Evolutionary conservation across 2,888 invertebrate genomes (phyloP).

Genomic region (Leptodirus hochenwartii): DNA sequence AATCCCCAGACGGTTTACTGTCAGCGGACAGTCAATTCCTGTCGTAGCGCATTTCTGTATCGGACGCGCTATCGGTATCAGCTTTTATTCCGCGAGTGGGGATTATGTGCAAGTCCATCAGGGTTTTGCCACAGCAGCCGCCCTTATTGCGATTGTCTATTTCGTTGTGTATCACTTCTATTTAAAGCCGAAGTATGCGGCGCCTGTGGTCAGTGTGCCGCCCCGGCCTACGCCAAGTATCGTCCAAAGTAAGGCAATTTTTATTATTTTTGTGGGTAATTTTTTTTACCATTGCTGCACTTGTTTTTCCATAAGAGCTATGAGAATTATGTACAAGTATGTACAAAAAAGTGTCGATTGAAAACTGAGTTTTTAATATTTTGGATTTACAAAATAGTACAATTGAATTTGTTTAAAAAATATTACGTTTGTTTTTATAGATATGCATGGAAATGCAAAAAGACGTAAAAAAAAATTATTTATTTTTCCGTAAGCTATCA

Average conservation of each 20-base stretch:
- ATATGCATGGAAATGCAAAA: no score
- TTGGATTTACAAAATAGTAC: no score
- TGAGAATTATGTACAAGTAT: slow-evolving; percentile 4
- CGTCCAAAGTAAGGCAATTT: slow-evolving; percentile 36
- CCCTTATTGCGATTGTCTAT: slow-evolving; percentile 46
- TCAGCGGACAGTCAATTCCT: slow-evolving; percentile 60
- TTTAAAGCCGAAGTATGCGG: slow-evolving; percentile 53
- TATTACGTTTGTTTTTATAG: no score
- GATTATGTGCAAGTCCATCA: slow-evolving; percentile 36
- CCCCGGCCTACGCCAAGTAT: slow-evolving; percentile 43
- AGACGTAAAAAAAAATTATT: no score
- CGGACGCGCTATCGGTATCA: slow-evolving; percentile 47
- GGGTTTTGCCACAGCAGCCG: slow-evolving; percentile 45
- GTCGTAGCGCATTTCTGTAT: slow-evolving; percentile 65
- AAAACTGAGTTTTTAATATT: no score
- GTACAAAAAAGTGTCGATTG: slow-evolving; percentile 1
- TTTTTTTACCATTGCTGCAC: no score
- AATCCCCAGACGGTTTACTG: slow-evolving; percentile 56
- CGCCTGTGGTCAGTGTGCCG: slow-evolving; percentile 35
- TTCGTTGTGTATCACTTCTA: slow-evolving; percentile 55
- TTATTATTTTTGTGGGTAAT: no score
- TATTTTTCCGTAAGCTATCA: no score
- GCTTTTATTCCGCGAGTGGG: slow-evolving; percentile 24
- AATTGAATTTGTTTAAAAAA: no score
- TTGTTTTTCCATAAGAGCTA: no score